Percentiles rank a stretch among this genome's conserved stretches.
Evolutionary conservation across 2,797 vertebrate species (phyloP).

Genomic region (Myotis planiceps): DNA sequence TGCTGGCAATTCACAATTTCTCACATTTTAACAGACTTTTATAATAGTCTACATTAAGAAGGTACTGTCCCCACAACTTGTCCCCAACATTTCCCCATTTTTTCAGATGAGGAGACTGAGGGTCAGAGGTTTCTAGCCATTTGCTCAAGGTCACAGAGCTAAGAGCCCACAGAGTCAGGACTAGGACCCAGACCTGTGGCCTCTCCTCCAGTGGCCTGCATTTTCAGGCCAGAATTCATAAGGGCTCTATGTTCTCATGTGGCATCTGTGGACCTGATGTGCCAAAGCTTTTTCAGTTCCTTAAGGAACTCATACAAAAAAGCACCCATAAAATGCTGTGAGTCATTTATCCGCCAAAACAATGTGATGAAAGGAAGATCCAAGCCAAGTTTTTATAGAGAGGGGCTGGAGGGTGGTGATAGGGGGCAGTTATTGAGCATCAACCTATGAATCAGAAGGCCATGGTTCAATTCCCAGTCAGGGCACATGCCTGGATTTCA

Average conservation of each 20-base stretch:
- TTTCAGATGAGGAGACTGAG: neutral
- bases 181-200: neutral
- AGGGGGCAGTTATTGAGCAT: too few relatives aligned
- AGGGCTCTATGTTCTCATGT: neutral
- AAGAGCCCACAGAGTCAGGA: neutral
- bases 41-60: neutral
- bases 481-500: too few relatives aligned
- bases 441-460: too few relatives aligned
- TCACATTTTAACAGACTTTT: constrained; percentile 1
- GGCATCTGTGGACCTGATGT: neutral
- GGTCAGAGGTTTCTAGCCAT: neutral
- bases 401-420: neutral
- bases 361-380: neutral
- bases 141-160: neutral
- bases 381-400: neutral
- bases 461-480: too few relatives aligned
- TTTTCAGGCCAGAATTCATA: neutral
- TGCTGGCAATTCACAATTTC: neutral
- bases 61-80: neutral
- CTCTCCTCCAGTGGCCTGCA: neutral
- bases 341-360: neutral
- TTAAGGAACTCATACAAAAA: neutral
- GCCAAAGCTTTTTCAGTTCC: neutral
- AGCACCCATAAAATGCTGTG: neutral
- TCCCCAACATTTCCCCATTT: neutral